Percentiles rank a stretch among this genome's conserved stretches.
phyloP scores from a whole-genome alignment of 2,113 vertebrate genomes.

The Siphamia tubifer region DNA sequence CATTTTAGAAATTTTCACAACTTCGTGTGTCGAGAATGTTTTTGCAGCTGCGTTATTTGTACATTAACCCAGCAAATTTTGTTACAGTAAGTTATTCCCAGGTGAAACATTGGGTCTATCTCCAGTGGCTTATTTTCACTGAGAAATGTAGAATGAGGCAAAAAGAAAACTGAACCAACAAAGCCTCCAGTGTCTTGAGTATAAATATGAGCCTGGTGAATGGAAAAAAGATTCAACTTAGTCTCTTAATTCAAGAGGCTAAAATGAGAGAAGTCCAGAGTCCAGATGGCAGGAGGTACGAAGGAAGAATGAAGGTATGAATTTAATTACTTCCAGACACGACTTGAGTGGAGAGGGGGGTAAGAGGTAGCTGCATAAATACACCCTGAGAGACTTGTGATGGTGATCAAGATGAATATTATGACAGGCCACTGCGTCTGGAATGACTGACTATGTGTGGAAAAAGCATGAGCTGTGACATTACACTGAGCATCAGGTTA shows the following conservation, averaged over 20 bases:
- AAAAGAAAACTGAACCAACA: slow-evolving; percentile 35
- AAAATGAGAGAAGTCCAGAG: slow-evolving; percentile 54
- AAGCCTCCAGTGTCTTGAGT: slow-evolving; percentile 56
- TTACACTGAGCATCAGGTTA: neutral
- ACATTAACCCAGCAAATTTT: slow-evolving; percentile 47
- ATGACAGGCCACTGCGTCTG: slow-evolving; percentile 29
- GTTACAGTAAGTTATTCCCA: slow-evolving; percentile 52
- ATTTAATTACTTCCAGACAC: slow-evolving; percentile 79
- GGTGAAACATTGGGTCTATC: slow-evolving; percentile 23
- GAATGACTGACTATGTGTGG: slow-evolving; percentile 13
- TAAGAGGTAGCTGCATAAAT: slow-evolving; percentile 56
- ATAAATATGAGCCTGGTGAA: slow-evolving; percentile 59
- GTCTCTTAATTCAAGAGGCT: slow-evolving; percentile 65
- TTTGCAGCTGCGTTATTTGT: slow-evolving; percentile 55
- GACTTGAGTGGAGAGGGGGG: neutral
- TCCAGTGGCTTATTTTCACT: slow-evolving; percentile 54
- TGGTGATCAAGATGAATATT: slow-evolving; percentile 34
- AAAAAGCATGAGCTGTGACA: neutral
- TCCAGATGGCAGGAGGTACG: slow-evolving; percentile 72
- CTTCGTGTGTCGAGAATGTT: slow-evolving; percentile 45
- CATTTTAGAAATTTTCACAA: slow-evolving; percentile 8
- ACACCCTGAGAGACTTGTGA: slow-evolving; percentile 39
- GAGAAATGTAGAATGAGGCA: slow-evolving; percentile 29
- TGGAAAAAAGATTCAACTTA: slow-evolving; percentile 64
- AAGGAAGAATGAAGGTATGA: slow-evolving; percentile 68